Percentiles rank a stretch among this genome's conserved stretches.
These are phyloP conservation scores for Ahaetulla prasina DNA, from an alignment of 2,113 vertebrate genomes.

Conservation along the genomic window DNA sequence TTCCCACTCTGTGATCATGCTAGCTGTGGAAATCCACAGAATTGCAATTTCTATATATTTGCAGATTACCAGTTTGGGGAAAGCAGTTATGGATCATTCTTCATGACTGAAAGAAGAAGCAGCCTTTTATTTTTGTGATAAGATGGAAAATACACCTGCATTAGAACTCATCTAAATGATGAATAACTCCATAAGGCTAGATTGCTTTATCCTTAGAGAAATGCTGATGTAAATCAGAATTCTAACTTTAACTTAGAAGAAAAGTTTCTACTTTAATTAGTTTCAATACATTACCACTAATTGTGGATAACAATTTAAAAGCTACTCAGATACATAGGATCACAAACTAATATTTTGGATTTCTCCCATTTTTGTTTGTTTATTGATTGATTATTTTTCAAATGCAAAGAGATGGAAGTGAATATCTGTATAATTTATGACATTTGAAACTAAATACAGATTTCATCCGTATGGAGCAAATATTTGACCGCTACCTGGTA, in stretches of 20 bases:
- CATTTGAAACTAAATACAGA: not conserved
- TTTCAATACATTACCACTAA: not conserved
- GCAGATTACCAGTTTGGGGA: not conserved
- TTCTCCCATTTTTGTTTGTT: not conserved
- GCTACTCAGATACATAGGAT: not conserved
- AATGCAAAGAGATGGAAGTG: not conserved
- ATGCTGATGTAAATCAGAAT: not conserved
- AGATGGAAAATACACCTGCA: not conserved
- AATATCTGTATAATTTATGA: not conserved
- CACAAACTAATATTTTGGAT: not conserved
- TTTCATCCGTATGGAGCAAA: not conserved
- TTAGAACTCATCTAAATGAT: not conserved
- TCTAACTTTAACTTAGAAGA: not conserved
- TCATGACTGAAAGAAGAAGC: not conserved
- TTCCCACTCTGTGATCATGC: not conserved
- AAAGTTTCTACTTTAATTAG: not conserved
- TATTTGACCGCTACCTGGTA: not conserved
- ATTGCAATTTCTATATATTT: not conserved
- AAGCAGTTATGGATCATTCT: not conserved
- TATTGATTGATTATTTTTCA: not conserved
- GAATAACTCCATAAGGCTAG: not conserved
- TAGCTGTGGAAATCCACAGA: not conserved
- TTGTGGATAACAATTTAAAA: not conserved
- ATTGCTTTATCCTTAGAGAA: not conserved
- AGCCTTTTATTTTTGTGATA: not conserved